These are phyloP conservation scores for Prionailurus viverrinus DNA, from an alignment of 2,113 vertebrate species.

Conservation along the genomic window DNA sequence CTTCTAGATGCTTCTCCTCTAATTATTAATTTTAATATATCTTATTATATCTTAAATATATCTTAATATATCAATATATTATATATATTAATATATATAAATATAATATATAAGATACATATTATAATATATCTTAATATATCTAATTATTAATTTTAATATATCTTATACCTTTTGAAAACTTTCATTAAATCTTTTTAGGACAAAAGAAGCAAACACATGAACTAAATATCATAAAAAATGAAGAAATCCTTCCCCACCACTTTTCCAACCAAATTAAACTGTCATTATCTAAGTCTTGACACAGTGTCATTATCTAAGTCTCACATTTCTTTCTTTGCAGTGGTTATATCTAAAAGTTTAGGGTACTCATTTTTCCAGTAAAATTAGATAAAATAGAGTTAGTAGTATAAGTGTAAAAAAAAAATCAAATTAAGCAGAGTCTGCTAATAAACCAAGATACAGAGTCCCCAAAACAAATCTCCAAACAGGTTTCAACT, in stretches of 20 bases:
- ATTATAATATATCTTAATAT: too few species aligned
- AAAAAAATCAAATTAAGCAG: neutral
- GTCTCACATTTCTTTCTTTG: neutral
- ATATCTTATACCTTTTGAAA: neutral
- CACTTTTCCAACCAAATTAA: too few species aligned
- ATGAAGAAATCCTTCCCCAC: too few species aligned
- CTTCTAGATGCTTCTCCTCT: neutral
- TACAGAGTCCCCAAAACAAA: neutral
- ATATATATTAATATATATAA: too few species aligned
- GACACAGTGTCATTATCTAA: neutral
- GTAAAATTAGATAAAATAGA: neutral
- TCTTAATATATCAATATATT: too few species aligned
- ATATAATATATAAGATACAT: too few species aligned
- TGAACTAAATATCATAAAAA: neutral
- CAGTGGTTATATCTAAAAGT: neutral
- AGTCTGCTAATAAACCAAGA: conserved; percentile 15
- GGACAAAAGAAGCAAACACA: neutral
- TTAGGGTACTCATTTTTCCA: neutral
- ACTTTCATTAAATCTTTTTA: neutral
- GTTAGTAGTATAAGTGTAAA: conserved; percentile 20
- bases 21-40: neutral
- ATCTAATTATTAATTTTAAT: neutral
- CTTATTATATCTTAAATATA: neutral
- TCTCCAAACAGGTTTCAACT: neutral
- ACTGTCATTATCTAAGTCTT: neutral